Evolutionary conservation across 2,888 invertebrate species (phyloP).

Genomic region (Cancer borealis): DNA sequence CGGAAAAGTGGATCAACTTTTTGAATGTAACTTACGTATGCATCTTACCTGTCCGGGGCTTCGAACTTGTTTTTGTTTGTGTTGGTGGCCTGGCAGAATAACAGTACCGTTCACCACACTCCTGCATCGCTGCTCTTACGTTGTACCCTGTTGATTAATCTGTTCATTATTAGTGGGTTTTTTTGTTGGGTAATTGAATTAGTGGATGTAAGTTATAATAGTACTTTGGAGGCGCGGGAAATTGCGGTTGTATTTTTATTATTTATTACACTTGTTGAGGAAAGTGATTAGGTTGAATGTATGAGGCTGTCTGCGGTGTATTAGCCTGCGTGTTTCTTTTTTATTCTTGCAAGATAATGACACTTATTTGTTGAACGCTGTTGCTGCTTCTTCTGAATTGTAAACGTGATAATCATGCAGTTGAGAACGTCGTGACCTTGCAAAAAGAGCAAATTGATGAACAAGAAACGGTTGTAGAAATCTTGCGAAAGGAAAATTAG

Average conservation of each 20-base stretch:
- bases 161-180: neutral
- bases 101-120: neutral
- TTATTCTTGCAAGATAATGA: neutral
- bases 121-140: neutral
- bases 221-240: neutral
- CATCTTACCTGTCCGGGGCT: neutral
- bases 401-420: too few species aligned
- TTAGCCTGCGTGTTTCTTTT: too few species aligned
- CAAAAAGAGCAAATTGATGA: too few species aligned
- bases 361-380: neutral
- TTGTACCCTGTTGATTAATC: neutral
- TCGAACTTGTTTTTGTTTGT: neutral
- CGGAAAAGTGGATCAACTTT: too few species aligned
- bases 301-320: neutral
- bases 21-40: too few species aligned
- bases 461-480: too few species aligned
- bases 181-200: neutral
- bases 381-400: too few species aligned
- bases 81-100: neutral
- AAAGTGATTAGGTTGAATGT: slow-evolving; percentile 9
- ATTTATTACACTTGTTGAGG: neutral
- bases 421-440: too few species aligned
- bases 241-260: slow-evolving; percentile 8
- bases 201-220: slow-evolving; percentile 20
- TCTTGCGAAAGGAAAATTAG: too few species aligned